A percentile compares a stretch with the other conserved stretches of the same genome.
These are phyloP conservation scores for Cryptus armator DNA, from an alignment of 2,888 invertebrate genomes.

Conservation along the genomic window DNA sequence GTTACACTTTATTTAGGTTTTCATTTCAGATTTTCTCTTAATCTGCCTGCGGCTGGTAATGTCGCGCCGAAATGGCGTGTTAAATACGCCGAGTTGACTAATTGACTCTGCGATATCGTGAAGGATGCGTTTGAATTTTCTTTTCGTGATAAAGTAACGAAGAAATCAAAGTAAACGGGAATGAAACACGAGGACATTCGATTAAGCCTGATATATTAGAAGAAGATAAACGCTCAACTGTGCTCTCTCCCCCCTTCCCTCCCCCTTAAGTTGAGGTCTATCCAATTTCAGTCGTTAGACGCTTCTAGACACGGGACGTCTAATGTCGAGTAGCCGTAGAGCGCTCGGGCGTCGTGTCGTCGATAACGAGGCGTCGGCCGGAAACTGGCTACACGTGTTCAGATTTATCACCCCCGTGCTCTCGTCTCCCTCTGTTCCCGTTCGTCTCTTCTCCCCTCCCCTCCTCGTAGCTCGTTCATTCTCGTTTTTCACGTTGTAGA, in stretches of 20 bases:
- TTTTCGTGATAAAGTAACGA: constrained; percentile 42
- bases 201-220: constrained; percentile 67
- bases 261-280: constrained; percentile 58
- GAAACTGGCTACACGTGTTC: constrained; percentile 74
- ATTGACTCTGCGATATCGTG: constrained; percentile 42
- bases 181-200: constrained; percentile 49
- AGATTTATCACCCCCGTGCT: constrained; percentile 70
- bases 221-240: constrained; percentile 61
- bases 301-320: constrained; percentile 47
- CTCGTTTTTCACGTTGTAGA: constrained; percentile 27
- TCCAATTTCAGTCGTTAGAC: constrained; percentile 71
- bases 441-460: constrained; percentile 6
- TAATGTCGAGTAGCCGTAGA: constrained; percentile 40
- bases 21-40: not conserved
- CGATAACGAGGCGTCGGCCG: constrained; percentile 73
- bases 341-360: constrained; percentile 63
- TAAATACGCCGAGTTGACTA: constrained; percentile 38
- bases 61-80: not conserved
- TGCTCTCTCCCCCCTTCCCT: constrained; percentile 34
- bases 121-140: constrained; percentile 21
- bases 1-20: no score
- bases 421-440: constrained; percentile 21
- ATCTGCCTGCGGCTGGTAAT: not conserved
- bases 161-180: constrained; percentile 41
- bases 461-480: constrained; percentile 33